These are phyloP conservation scores for Hypsopygia costalis DNA, from an alignment of 2,888 invertebrate genomes.

Conservation along the genomic window DNA sequence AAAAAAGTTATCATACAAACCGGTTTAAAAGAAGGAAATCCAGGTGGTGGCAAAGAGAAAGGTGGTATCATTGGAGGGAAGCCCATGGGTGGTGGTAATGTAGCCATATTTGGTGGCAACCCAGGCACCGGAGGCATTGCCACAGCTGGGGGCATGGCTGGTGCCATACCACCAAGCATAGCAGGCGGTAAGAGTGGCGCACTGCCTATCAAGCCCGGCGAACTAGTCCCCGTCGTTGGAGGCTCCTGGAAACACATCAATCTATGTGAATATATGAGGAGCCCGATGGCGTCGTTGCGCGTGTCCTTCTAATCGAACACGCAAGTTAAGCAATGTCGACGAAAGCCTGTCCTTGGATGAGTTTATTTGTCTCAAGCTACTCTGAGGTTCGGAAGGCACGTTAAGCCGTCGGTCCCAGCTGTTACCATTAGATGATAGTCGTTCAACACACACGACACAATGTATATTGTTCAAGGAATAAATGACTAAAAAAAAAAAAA, in stretches of 20 bases:
- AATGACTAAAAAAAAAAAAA: no score
- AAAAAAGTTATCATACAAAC: conserved; percentile 24
- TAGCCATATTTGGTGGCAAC: conserved; percentile 61
- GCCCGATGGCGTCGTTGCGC: no score
- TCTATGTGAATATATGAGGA: no score
- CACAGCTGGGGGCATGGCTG: conserved; percentile 73
- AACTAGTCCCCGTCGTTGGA: conserved; percentile 56
- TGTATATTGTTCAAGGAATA: no score
- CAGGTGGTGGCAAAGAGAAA: conserved; percentile 90
- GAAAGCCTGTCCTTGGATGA: no score
- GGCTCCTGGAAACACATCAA: conserved; percentile 61
- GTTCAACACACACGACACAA: no score
- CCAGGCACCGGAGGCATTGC: conserved; percentile 76
- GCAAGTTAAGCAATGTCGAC: no score
- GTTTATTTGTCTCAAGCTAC: no score
- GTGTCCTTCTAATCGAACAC: no score
- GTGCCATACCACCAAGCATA: conserved; percentile 68
- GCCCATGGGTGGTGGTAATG: conserved; percentile 70
- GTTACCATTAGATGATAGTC: no score
- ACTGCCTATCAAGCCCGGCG: conserved; percentile 55
- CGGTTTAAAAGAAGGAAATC: conserved; percentile 79
- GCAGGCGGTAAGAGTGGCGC: conserved; percentile 58
- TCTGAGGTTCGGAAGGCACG: no score
- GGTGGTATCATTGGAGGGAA: conserved; percentile 85
- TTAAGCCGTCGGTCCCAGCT: no score